These are phyloP conservation scores for Ommatoiulus sabulosus DNA, from an alignment of 2,888 invertebrate genomes.

Conservation along the genomic window DNA sequence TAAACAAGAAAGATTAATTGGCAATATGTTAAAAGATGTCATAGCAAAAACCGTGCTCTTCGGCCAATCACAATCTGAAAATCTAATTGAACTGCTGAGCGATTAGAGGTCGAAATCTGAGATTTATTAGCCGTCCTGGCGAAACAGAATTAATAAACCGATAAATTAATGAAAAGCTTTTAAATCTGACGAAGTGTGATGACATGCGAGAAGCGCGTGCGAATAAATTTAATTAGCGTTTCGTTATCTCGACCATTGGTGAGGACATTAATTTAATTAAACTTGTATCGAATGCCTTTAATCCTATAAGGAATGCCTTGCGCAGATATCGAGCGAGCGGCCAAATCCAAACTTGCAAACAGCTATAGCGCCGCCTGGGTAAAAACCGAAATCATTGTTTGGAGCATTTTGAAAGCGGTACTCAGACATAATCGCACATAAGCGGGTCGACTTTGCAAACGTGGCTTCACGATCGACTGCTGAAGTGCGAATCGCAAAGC, in stretches of 20 bases:
- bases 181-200: not conserved
- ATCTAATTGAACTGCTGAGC: not conserved
- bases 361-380: too few species aligned
- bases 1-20: not conserved
- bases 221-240: not conserved
- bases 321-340: not conserved
- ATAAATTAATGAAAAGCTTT: not conserved
- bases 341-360: too few species aligned
- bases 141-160: not conserved
- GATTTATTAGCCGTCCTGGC: not conserved
- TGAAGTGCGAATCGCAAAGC: too few species aligned
- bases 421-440: too few species aligned
- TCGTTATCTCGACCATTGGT: not conserved
- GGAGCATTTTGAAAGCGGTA: too few species aligned
- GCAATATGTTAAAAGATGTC: not conserved
- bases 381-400: too few species aligned
- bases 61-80: not conserved
- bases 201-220: slow-evolving; percentile 10
- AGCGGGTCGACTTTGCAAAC: too few species aligned
- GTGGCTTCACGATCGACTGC: too few species aligned
- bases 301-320: not conserved
- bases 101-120: not conserved
- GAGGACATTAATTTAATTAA: not conserved
- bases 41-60: not conserved
- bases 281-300: not conserved